Percentiles rank a stretch among this genome's conserved stretches.
phyloP scores from a whole-genome alignment of 2,888 invertebrate genomes.

The Yponomeuta malinellus region DNA sequence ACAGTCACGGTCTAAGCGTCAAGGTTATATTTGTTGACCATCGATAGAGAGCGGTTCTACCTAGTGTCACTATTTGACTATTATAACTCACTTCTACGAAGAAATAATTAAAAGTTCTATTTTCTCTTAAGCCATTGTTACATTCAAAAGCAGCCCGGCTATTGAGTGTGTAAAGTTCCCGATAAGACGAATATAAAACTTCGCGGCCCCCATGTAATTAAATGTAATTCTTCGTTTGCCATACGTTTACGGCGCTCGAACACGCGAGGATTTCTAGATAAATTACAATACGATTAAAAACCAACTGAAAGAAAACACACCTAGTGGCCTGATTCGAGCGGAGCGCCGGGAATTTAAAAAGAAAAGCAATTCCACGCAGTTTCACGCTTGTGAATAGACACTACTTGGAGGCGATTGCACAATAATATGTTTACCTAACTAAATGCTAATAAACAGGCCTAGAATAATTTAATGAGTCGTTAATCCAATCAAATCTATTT shows the following conservation, averaged over 20 bases:
- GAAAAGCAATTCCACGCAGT: background rate
- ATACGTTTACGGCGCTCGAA: conserved; percentile 50
- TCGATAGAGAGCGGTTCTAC: no score
- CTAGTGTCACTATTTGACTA: no score
- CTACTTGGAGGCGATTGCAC: no score
- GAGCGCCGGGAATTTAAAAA: background rate
- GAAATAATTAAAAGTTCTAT: background rate
- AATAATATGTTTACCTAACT: no score
- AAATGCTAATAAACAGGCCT: no score
- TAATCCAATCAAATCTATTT: no score
- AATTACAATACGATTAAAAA: conserved; percentile 19
- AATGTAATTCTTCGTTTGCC: conserved; percentile 54
- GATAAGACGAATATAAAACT: conserved; percentile 26
- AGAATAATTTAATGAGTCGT: no score
- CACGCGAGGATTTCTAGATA: conserved; percentile 44
- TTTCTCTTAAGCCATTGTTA: background rate
- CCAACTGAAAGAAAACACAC: background rate
- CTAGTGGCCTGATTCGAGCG: background rate
- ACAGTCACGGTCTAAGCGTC: no score
- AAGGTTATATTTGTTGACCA: no score
- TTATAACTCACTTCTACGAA: no score
- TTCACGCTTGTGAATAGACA: no score
- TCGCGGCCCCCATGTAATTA: conserved; percentile 49
- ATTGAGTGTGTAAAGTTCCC: conserved; percentile 21
- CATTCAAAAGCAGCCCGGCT: conserved; percentile 17